These are phyloP conservation scores for Gorsachius goisagi DNA, from an alignment of 2,113 vertebrate genomes.

Conservation along the genomic window DNA sequence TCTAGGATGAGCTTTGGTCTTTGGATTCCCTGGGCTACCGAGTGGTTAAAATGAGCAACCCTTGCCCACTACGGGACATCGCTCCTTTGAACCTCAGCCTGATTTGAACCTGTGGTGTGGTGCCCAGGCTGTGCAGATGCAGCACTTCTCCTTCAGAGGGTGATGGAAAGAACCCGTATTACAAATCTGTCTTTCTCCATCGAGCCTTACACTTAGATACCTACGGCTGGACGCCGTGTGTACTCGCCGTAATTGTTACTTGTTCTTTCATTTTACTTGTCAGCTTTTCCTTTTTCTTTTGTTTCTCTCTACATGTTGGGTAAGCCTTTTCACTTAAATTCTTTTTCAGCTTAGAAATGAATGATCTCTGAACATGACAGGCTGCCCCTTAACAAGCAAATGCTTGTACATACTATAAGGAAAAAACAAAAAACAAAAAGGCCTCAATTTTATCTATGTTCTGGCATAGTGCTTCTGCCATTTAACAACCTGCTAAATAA, in stretches of 20 bases:
- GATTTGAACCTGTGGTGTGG: background rate
- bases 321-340: background rate
- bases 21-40: background rate
- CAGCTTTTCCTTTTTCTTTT: background rate
- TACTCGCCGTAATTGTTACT: background rate
- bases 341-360: background rate
- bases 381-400: background rate
- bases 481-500: background rate
- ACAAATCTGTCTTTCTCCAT: background rate
- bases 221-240: background rate
- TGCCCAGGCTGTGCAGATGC: background rate
- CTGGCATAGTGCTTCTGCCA: slow-evolving; percentile 16
- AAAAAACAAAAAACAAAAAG: background rate
- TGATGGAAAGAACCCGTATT: background rate
- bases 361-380: background rate
- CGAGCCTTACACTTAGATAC: background rate
- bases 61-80: background rate
- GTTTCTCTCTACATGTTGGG: background rate
- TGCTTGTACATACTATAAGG: background rate
- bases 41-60: background rate
- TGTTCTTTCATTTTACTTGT: background rate
- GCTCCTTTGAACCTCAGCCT: background rate
- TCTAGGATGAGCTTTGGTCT: background rate
- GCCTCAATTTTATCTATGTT: background rate
- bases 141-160: background rate